These are phyloP conservation scores for Theristicus caerulescens DNA, from an alignment of 2,113 vertebrate genomes.

Conservation along the genomic window DNA sequence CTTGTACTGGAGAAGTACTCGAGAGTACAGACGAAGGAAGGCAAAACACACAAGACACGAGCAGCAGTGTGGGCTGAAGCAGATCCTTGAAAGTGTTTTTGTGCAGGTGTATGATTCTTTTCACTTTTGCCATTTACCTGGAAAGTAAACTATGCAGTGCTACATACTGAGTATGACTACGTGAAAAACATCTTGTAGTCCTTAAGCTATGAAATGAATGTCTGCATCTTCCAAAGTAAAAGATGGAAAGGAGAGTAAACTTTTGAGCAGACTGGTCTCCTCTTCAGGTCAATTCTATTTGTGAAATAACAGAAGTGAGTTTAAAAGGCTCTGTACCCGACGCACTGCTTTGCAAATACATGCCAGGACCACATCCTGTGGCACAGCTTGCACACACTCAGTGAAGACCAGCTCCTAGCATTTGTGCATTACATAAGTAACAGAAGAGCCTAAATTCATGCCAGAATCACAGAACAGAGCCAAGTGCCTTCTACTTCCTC, in stretches of 20 bases:
- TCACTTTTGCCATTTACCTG: not conserved
- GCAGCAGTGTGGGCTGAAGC: not conserved
- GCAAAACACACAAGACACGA: not conserved
- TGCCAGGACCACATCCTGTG: not conserved
- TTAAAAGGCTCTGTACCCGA: not conserved
- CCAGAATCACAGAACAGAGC: not conserved
- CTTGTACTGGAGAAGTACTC: not conserved
- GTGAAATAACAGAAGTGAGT: not conserved
- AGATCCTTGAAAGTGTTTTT: not conserved
- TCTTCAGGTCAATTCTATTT: not conserved
- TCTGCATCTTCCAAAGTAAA: not conserved
- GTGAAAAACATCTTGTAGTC: not conserved
- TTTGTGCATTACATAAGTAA: not conserved
- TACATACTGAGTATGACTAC: not conserved
- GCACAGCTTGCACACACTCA: not conserved
- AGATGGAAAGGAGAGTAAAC: not conserved
- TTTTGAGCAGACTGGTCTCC: not conserved
- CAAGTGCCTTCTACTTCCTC: not conserved
- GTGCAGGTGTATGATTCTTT: not conserved
- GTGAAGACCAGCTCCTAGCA: not conserved
- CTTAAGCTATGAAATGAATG: not conserved
- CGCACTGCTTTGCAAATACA: not conserved
- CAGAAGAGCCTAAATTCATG: not conserved
- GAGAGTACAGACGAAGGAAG: not conserved
- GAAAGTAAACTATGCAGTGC: not conserved